A percentile compares a stretch with the other conserved stretches of the same genome.
Evolutionary conservation across 2,888 invertebrate genomes (phyloP).

Genomic region (Ptilodon capucinus): DNA sequence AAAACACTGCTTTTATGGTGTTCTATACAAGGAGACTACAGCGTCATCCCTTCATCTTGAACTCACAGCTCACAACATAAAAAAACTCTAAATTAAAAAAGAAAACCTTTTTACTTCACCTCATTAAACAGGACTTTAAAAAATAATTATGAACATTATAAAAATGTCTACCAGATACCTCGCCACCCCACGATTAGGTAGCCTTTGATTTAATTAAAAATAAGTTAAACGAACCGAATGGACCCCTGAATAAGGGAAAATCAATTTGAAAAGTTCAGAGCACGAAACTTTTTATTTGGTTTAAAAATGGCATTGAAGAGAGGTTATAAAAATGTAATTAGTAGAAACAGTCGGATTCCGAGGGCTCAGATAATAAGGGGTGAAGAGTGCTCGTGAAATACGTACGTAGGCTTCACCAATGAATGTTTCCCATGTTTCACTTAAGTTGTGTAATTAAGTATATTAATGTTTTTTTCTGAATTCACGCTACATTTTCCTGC

Average conservation of each 20-base stretch:
- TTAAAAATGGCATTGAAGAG: conserved; percentile 42
- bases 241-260: conserved; percentile 53
- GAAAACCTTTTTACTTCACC: background rate
- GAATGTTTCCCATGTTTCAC: too few species aligned
- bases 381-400: background rate
- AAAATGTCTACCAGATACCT: conserved; percentile 26
- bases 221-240: conserved; percentile 65
- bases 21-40: too few species aligned
- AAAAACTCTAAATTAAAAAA: background rate
- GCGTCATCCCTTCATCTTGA: too few species aligned
- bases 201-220: conserved; percentile 72
- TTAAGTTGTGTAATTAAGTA: too few species aligned
- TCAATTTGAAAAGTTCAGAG: conserved; percentile 65
- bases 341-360: conserved; percentile 11
- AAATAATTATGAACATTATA: conserved; percentile 39
- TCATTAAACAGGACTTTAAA: conserved; percentile 23
- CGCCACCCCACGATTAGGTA: conserved; percentile 50
- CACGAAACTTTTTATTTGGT: conserved; percentile 47
- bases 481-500: too few species aligned
- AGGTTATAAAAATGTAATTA: conserved; percentile 35
- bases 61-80: too few species aligned
- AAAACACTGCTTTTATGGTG: too few species aligned
- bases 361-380: background rate
- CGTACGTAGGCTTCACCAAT: background rate
- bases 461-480: too few species aligned